These are phyloP conservation scores for Aricia agestis DNA, from an alignment of 1,140 invertebrate species.

Conservation along the genomic window DNA sequence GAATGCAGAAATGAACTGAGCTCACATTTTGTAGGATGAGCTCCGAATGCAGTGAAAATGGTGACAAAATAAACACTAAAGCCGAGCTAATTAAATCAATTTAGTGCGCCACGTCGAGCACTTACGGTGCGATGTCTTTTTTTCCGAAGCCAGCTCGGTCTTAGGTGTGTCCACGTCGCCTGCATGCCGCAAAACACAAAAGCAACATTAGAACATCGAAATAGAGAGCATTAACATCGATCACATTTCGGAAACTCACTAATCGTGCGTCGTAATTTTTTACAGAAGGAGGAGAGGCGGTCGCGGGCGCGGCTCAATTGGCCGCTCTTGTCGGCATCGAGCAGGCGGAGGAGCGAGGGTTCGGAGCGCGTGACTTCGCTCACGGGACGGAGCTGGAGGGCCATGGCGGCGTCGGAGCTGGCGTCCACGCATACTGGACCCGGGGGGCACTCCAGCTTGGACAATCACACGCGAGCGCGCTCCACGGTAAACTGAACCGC, in stretches of 20 bases:
- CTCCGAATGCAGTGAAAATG: neutral
- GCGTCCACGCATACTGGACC: constrained; percentile 67
- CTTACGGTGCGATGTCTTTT: constrained; percentile 72
- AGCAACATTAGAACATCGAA: constrained; percentile 71
- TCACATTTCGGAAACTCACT: constrained; percentile 52
- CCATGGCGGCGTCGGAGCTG: constrained; percentile 52
- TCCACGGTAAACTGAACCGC: constrained; percentile 52
- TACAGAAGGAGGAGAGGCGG: constrained; percentile 66
- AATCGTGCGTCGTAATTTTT: constrained; percentile 68
- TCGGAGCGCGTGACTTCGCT: constrained; percentile 60
- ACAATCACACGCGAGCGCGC: constrained; percentile 65
- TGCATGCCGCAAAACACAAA: constrained; percentile 68
- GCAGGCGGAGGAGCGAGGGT: constrained; percentile 58
- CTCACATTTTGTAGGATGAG: neutral
- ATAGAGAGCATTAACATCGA: constrained; percentile 34
- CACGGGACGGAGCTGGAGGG: constrained; percentile 44
- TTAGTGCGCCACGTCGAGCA: constrained; percentile 66
- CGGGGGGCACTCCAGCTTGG: constrained; percentile 64
- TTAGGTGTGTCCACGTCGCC: constrained; percentile 72
- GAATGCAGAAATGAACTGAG: neutral
- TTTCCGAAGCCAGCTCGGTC: constrained; percentile 67
- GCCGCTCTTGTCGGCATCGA: constrained; percentile 59
- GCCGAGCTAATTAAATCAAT: constrained; percentile 47
- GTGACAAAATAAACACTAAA: constrained; percentile 39
- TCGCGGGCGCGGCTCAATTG: constrained; percentile 65